Percentiles rank a stretch among this genome's conserved stretches.
phyloP scores from a whole-genome alignment of 2,888 invertebrate species.

The Eremobia ochroleuca region DNA sequence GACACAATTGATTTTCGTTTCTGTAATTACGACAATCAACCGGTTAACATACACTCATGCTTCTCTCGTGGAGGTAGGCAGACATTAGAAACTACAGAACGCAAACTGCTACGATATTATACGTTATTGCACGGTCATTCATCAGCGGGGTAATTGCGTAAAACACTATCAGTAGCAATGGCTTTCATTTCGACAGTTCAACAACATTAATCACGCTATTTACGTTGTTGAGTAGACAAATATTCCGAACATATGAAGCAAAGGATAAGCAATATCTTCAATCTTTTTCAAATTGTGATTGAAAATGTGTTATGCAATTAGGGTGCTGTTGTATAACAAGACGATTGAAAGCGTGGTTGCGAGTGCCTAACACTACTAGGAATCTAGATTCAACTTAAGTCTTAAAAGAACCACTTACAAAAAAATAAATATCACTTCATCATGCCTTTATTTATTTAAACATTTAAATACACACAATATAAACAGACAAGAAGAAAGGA shows the following conservation, averaged over 20 bases:
- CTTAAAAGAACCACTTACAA: background rate
- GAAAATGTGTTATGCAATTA: background rate
- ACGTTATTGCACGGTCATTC: background rate
- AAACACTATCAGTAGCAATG: background rate
- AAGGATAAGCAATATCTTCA: too few species aligned
- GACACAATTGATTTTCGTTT: too few species aligned
- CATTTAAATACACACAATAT: background rate
- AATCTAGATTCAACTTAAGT: background rate
- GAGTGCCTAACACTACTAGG: background rate
- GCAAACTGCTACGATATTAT: background rate
- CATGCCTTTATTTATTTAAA: background rate
- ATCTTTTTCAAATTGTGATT: background rate
- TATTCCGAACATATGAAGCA: background rate
- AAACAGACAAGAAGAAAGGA: background rate
- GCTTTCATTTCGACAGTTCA: background rate
- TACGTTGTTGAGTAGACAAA: background rate
- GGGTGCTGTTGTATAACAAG: background rate
- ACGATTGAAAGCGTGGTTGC: background rate
- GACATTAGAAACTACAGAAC: background rate
- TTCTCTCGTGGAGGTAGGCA: background rate
- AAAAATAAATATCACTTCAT: background rate
- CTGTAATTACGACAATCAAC: too few species aligned
- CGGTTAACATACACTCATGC: background rate
- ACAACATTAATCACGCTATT: background rate
- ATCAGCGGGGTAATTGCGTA: background rate